These are phyloP conservation scores for Dexiosoma caninum DNA, from an alignment of 2,888 invertebrate species.

Conservation along the genomic window DNA sequence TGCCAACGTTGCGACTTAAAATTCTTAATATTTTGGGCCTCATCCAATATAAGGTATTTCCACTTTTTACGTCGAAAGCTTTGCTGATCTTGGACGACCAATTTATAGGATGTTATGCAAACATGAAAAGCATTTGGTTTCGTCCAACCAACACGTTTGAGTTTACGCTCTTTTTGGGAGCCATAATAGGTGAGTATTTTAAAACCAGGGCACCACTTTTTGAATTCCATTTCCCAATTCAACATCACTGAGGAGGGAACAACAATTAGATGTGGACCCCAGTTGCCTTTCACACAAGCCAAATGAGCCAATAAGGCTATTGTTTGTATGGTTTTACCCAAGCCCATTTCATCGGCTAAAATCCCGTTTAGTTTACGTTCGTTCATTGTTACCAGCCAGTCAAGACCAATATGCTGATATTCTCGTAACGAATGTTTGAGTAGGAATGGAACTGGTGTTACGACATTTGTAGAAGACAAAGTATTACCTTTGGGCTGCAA, in stretches of 20 bases:
- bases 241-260: constrained; percentile 99
- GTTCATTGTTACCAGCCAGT: constrained; percentile 98
- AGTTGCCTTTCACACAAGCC: constrained; percentile 91
- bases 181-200: constrained; percentile 99
- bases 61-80: constrained; percentile 98
- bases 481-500: constrained; percentile 99
- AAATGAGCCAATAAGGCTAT: constrained; percentile 95
- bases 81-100: constrained; percentile 99
- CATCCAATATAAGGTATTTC: constrained; percentile 98
- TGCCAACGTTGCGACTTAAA: constrained; percentile 99
- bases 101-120: constrained; percentile 98
- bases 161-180: constrained; percentile 94
- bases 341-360: constrained; percentile 97
- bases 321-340: constrained; percentile 98
- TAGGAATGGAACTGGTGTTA: constrained; percentile 94
- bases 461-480: constrained; percentile 94
- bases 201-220: constrained; percentile 99
- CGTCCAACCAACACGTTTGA: constrained; percentile 96
- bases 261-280: constrained; percentile 99
- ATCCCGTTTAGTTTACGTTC: constrained; percentile 97
- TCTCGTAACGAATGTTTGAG: constrained; percentile 93
- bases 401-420: constrained; percentile 96
- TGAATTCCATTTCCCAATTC: constrained; percentile 99
- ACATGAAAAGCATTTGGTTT: constrained; percentile 99
- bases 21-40: constrained; percentile 99